Evolutionary conservation across 2,113 vertebrate species (phyloP).

Genomic region (Chascanopsetta lugubris): DNA sequence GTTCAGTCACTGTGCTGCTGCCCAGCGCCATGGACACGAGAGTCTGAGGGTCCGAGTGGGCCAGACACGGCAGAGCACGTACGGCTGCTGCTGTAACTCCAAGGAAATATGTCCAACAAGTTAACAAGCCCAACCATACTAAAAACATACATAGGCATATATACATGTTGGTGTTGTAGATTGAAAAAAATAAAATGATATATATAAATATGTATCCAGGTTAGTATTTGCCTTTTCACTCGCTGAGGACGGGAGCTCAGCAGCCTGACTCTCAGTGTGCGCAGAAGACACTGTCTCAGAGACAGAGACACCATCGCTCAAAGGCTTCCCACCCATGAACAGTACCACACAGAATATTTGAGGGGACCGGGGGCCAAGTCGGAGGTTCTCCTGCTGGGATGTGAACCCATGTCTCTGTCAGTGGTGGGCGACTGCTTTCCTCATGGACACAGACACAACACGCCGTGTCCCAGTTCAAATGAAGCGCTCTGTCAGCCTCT

Average conservation of each 20-base stretch:
- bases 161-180: no score
- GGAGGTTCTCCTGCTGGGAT: slow-evolving; percentile 10
- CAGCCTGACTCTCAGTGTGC: not conserved
- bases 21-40: slow-evolving; percentile 32
- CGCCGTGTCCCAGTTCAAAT: slow-evolving; percentile 17
- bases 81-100: no score
- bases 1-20: slow-evolving; percentile 47
- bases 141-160: no score
- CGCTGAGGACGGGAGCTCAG: not conserved
- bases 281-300: not conserved
- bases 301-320: not conserved
- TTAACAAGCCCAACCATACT: no score
- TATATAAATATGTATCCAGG: no score
- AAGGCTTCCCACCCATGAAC: not conserved
- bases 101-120: no score
- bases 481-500: slow-evolving; percentile 31
- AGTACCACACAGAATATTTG: not conserved
- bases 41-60: slow-evolving; percentile 26
- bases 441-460: not conserved
- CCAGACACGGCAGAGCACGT: no score
- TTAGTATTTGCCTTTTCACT: not conserved
- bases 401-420: slow-evolving; percentile 16
- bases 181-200: no score
- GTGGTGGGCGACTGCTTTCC: slow-evolving; percentile 12
- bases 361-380: not conserved